Evolutionary conservation across 1,140 invertebrate species (phyloP), one percentile per base, ranked within the genome.

Genomic region (Riptortus pedestris): DNA sequence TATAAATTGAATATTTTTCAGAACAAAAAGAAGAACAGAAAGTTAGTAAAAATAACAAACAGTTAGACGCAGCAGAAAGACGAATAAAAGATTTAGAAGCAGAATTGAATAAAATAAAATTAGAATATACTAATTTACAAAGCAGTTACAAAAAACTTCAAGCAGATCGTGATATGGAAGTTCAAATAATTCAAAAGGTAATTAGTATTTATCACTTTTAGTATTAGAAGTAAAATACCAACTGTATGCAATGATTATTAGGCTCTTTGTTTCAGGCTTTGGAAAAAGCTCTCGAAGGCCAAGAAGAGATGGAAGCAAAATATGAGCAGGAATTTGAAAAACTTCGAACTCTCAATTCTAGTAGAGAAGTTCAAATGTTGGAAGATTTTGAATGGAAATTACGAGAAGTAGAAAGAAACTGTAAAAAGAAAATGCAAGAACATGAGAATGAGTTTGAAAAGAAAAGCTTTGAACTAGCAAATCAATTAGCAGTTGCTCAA

Each of bases 351-450:
- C 75, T 79, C 5, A 79, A 76, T 68, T 74, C 76, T 66, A 73
- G 80, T 22, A 77, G 81, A 63, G 83, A 85, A 70, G 80, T 83
- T 62, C 78, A 81, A 67, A 71, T 85, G 20, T 73, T 85, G 70
- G 80, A 83, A 60, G 84, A 85, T 71, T 85, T 83, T 67, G 84
- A 85, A 73, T 85, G 83, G 82, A 83, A 85, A 70, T 70, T 85
- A 31, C 71, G 82, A 47, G 81, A 85, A 72, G 82, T 84, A 65
- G 79, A 84, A 70, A 75, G 79, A 62, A 74, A 74, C 18, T 83
- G 81, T 68, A 85, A 85, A 70, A 78, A 79, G 67, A 79, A 80
- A 67, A 66, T 83, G 16, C 79, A 81, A 58, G 80, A 81, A 14
- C 26, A 67, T 69, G 79, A 78, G 67, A 78, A 80, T 57, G 79